Evolutionary conservation across 2,888 invertebrate species (phyloP), one percentile per base, ranked within the genome.

Genomic region (Amiota communis): DNA sequence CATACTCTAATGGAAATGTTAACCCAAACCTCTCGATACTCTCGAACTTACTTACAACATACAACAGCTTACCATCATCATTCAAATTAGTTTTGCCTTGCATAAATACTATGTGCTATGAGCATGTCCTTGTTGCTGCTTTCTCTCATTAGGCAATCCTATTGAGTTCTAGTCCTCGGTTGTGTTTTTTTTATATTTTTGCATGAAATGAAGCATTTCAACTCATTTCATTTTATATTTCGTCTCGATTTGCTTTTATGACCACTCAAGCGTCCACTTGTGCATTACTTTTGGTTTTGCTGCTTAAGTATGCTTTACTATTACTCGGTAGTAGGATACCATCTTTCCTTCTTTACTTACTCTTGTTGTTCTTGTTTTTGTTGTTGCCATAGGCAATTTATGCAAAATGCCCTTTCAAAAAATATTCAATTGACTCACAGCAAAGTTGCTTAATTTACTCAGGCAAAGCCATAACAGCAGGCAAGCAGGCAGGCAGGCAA

Each of bases 371-470:
- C 11, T 12, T 36, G 46, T 8, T 57, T 57, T 49, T 20, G 12
- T 67, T 9, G 10, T 68, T 61, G 6, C 3, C 36, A 36, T 36
- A 6, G 47, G 36, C 9, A 57, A 47, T 70, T 59, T 70, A 48
- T 64, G 53, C 15, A 63, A 56, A 69, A 56, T 64, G 17, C n/a
- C 46, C 49, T 64, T 67, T 68, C 53, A 23, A 68, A 51, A 36
- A 36, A 36, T 23, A 73, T 65, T 65, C 48, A 69, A 70, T 51
- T 56, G 47, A 56, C 61, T 61, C 61, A 15, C 8, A 70, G 71
- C 13, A 64, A 63, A 71, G 71, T 71, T 23, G 71, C 56, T 56
- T 65, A 72, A 72, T 72, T 46, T 65, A 17, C 65, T 47, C 11
- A 46, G 15, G 57, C 15, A 64, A 65, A 36, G 36, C 2, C 36